Evolutionary conservation across 2,888 invertebrate species (phyloP).

Genomic region (Gastracanthus pulcherrimus): DNA sequence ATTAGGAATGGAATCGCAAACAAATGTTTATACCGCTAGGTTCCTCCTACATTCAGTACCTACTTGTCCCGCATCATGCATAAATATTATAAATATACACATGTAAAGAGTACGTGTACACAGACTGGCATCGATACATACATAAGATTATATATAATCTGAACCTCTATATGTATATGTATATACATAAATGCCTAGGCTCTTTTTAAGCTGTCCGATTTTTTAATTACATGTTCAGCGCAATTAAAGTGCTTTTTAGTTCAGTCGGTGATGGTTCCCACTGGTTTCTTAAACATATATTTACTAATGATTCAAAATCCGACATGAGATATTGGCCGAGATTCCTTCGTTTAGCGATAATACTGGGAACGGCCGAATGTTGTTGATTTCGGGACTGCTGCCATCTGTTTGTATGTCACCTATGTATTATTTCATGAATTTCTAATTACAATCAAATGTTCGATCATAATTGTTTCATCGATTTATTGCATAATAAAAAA

Average conservation of each 20-base stretch:
- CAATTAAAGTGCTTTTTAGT: conserved; percentile 26
- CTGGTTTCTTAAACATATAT: conserved; percentile 32
- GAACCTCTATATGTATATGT: conserved; percentile 57
- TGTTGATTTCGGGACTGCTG: conserved; percentile 43
- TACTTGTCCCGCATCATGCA: conserved; percentile 49
- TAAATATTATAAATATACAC: conserved; percentile 54
- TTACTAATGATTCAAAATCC: background rate
- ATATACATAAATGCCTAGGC: conserved; percentile 51
- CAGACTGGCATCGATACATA: conserved; percentile 59
- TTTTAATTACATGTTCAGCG: conserved; percentile 52
- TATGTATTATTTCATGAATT: conserved; percentile 33
- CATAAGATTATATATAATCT: conserved; percentile 49
- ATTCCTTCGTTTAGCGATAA: conserved; percentile 35
- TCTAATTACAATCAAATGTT: conserved; percentile 37
- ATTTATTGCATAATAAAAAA: conserved; percentile 30
- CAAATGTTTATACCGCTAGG: conserved; percentile 39
- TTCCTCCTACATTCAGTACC: conserved; percentile 51
- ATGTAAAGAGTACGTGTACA: conserved; percentile 59
- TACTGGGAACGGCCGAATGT: conserved; percentile 22
- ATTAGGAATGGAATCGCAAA: conserved; percentile 48
- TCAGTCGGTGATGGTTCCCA: conserved; percentile 11
- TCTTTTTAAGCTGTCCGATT: conserved; percentile 57
- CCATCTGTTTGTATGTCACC: conserved; percentile 47
- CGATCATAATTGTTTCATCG: conserved; percentile 42
- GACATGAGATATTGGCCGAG: conserved; percentile 5